Percentiles rank a stretch among this genome's conserved stretches.
These are phyloP conservation scores for Drosophila tristis DNA, from an alignment of 1,140 invertebrate species.

Conservation along the genomic window DNA sequence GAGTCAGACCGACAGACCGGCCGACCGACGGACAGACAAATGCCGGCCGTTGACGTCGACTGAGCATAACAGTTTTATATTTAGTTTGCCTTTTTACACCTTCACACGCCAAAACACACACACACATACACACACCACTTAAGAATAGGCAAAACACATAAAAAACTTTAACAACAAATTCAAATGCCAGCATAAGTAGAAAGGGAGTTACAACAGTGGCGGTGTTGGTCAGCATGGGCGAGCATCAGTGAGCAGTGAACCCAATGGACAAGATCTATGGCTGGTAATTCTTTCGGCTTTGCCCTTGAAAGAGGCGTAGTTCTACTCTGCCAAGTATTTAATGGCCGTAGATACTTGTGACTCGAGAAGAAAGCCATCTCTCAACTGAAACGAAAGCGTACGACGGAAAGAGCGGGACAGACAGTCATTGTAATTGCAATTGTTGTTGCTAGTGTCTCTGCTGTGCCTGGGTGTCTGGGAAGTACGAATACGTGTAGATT, in stretches of 20 bases:
- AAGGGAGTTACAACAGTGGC: conserved; percentile 63
- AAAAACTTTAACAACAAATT: conserved; percentile 75
- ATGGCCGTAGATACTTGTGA: conserved; percentile 54
- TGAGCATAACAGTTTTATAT: conserved; percentile 80
- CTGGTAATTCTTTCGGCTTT: not conserved
- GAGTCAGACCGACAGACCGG: not conserved
- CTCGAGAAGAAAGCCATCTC: conserved; percentile 45
- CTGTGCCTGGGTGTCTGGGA: conserved; percentile 29
- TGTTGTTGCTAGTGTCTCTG: conserved; percentile 31
- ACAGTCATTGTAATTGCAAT: conserved; percentile 8
- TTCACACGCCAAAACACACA: conserved; percentile 65
- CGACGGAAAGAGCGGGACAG: conserved; percentile 30
- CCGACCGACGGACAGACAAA: conserved; percentile 1
- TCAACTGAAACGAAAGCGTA: conserved; percentile 75
- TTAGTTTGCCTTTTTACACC: conserved; percentile 76
- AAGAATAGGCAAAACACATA: conserved; percentile 52
- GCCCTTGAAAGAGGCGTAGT: conserved; percentile 22
- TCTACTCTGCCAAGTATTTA: conserved; percentile 62
- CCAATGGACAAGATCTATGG: not conserved
- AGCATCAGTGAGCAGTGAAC: not conserved
- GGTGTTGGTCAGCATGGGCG: conserved; percentile 22
- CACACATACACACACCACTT: conserved; percentile 4
- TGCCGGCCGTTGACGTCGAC: conserved; percentile 67
- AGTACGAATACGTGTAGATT: conserved; percentile 16
- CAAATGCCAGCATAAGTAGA: conserved; percentile 77